phyloP scores from a whole-genome alignment of 2,888 invertebrate genomes.

The Matsumyia berberina region DNA sequence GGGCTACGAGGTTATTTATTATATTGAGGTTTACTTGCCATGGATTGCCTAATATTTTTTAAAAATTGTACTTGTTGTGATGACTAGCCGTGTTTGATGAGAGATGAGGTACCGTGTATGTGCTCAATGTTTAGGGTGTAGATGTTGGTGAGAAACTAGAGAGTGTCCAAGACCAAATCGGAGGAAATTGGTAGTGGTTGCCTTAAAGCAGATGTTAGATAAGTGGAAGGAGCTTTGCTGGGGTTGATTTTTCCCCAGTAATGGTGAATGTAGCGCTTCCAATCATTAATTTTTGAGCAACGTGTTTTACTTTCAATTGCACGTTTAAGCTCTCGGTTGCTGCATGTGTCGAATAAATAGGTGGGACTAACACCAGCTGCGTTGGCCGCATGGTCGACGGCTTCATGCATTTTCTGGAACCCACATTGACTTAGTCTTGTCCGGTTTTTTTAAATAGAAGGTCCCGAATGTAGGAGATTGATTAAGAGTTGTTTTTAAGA shows the following conservation, averaged over 20 bases:
- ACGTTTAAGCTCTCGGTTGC: not conserved
- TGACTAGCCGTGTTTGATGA: too few relatives aligned
- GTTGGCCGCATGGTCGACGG: not conserved
- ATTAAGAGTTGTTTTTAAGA: too few relatives aligned
- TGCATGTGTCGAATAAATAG: slow-evolving; percentile 1
- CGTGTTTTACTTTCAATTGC: slow-evolving; percentile 1
- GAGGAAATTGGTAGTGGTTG: slow-evolving; percentile 2
- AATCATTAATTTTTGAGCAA: not conserved
- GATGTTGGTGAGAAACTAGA: not conserved
- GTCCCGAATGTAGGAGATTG: too few relatives aligned
- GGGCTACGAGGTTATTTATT: too few relatives aligned
- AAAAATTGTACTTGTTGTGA: too few relatives aligned
- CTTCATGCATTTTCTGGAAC: too few relatives aligned
- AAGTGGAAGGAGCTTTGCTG: not conserved
- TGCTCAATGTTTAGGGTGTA: too few relatives aligned
- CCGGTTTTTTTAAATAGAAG: too few relatives aligned
- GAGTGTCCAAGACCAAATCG: not conserved
- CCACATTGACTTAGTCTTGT: too few relatives aligned
- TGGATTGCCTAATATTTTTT: too few relatives aligned
- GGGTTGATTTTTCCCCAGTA: slow-evolving; percentile 1
- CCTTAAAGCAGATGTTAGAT: not conserved
- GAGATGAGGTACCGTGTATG: too few relatives aligned
- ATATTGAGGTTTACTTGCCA: too few relatives aligned
- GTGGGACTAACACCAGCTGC: not conserved
- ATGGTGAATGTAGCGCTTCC: not conserved